Conservation (phyloP, 2,797 vertebrate genomes). For the Pachyuromys duprasi region DNA sequence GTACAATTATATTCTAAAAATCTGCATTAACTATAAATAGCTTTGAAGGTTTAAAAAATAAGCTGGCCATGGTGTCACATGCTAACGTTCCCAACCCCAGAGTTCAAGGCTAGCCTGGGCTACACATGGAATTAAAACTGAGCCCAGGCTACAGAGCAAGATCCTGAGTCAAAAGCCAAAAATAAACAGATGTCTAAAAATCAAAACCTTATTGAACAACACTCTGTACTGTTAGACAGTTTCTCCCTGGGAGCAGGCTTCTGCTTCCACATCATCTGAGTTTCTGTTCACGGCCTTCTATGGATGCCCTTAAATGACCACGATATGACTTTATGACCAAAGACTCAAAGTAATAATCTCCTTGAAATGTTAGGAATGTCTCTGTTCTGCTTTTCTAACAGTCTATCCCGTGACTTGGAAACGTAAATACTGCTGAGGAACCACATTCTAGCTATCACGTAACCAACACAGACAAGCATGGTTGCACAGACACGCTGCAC, state of each 20-base stretch:
- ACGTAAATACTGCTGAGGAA: background rate
- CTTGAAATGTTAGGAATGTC: background rate
- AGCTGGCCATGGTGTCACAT: background rate
- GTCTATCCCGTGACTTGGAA: background rate
- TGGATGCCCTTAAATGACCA: background rate
- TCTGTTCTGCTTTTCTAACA: background rate
- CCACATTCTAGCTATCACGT: background rate
- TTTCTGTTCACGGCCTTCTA: background rate
- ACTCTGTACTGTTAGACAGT: background rate
- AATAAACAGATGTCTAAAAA: background rate
- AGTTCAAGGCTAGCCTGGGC: background rate
- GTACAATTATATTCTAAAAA: background rate
- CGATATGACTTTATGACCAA: background rate
- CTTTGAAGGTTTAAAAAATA: background rate
- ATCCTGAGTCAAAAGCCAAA: background rate
- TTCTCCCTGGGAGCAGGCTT: background rate
- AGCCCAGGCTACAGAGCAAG: background rate
- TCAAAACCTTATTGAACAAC: background rate
- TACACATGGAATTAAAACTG: background rate
- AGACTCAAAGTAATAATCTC: background rate
- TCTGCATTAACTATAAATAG: background rate
- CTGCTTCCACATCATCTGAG: background rate
- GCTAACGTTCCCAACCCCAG: background rate
- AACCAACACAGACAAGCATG: background rate
- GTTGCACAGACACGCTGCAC: background rate